phyloP scores from a whole-genome alignment of 1,140 invertebrate genomes.

The Lepidotrigona ventralis region DNA sequence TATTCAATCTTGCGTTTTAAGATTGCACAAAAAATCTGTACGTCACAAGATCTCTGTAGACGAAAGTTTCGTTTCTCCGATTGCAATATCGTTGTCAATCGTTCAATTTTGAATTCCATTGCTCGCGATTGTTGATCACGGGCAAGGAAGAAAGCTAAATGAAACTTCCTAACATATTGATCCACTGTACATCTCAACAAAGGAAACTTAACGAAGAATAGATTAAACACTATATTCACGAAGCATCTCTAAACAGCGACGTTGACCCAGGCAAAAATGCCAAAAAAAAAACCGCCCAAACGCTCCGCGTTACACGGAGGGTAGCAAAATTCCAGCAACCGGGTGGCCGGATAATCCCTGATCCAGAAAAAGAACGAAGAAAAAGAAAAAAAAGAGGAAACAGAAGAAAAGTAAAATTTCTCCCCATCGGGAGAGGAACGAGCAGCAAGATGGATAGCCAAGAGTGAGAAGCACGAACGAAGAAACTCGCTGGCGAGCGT shows the following conservation, averaged over 20 bases:
- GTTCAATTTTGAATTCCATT: no score
- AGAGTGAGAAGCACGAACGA: not conserved
- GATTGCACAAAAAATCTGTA: no score
- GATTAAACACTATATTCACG: not conserved
- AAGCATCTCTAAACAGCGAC: not conserved
- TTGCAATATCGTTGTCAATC: not conserved
- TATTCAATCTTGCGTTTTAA: no score
- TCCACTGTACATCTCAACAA: not conserved
- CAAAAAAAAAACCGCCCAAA: not conserved
- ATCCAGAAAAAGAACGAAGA: no score
- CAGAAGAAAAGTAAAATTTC: conserved; percentile 20
- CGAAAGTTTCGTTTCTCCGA: not conserved
- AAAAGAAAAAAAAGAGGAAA: no score
- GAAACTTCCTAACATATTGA: no score
- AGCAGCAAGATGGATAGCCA: conserved; percentile 23
- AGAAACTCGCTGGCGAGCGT: not conserved
- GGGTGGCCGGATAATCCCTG: conserved; percentile 2
- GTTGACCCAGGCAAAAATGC: not conserved
- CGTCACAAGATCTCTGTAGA: not conserved
- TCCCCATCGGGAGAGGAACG: not conserved
- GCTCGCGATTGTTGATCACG: no score
- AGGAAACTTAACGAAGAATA: not conserved
- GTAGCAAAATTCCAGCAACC: not conserved
- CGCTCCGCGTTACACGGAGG: no score
- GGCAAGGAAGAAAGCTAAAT: no score